Percentiles rank a stretch among this genome's conserved stretches.
phyloP scores from a whole-genome alignment of 1,140 invertebrate genomes.

The Pogonus chalceus region DNA sequence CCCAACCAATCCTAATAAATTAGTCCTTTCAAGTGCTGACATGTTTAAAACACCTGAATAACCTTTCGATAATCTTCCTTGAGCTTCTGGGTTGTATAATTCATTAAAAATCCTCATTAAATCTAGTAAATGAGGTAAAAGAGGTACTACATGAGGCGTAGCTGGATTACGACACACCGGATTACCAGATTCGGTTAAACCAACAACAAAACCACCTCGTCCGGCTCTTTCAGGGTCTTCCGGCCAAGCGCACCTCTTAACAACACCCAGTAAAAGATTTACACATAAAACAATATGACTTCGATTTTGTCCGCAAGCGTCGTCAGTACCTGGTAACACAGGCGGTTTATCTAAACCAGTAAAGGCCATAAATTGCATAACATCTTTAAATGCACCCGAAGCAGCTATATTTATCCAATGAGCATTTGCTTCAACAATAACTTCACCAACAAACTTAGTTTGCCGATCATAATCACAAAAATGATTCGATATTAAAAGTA shows the following conservation, averaged over 20 bases:
- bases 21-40: slow-evolving; percentile 56
- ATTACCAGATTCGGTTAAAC: slow-evolving; percentile 62
- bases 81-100: slow-evolving; percentile 59
- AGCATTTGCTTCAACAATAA: slow-evolving; percentile 49
- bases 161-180: slow-evolving; percentile 77
- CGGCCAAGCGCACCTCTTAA: slow-evolving; percentile 76
- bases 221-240: slow-evolving; percentile 67
- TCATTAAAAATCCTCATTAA: slow-evolving; percentile 68
- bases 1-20: slow-evolving; percentile 48
- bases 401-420: slow-evolving; percentile 50
- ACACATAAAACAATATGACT: slow-evolving; percentile 57
- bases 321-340: slow-evolving; percentile 44
- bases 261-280: slow-evolving; percentile 65
- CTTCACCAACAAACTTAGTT: slow-evolving; percentile 69
- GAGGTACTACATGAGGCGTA: slow-evolving; percentile 64
- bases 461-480: slow-evolving; percentile 82
- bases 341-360: slow-evolving; percentile 65
- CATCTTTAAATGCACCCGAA: slow-evolving; percentile 46
- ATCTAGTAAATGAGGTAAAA: slow-evolving; percentile 65
- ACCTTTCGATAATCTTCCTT: slow-evolving; percentile 50
- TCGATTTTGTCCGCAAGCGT: slow-evolving; percentile 47
- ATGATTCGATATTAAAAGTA: slow-evolving; percentile 77
- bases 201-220: slow-evolving; percentile 70
- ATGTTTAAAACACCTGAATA: slow-evolving; percentile 59
- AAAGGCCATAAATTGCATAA: slow-evolving; percentile 61